phyloP scores from a whole-genome alignment of 1,140 invertebrate species.

The Megathymus violae region DNA sequence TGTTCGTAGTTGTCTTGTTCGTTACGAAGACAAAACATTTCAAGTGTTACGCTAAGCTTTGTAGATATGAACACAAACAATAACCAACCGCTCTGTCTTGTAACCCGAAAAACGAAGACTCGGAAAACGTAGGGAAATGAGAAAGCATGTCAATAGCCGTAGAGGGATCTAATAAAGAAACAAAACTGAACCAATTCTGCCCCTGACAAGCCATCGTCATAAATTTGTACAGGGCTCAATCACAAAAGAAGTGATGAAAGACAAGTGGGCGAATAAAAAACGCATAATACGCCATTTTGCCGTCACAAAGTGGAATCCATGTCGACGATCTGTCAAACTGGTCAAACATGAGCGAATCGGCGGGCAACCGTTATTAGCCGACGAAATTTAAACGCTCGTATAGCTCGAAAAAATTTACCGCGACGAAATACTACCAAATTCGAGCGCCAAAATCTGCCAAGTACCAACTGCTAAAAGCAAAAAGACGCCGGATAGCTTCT shows the following conservation, averaged over 20 bases:
- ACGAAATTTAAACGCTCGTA: conserved; percentile 52
- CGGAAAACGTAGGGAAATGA: conserved; percentile 51
- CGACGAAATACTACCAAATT: conserved; percentile 48
- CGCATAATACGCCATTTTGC: conserved; percentile 77
- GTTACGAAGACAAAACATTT: neutral
- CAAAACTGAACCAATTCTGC: conserved; percentile 68
- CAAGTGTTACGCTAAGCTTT: conserved; percentile 11
- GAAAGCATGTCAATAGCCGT: conserved; percentile 55
- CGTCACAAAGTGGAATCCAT: conserved; percentile 76
- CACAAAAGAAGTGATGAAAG: conserved; percentile 79
- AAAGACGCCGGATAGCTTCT: conserved; percentile 76
- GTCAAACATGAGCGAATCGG: conserved; percentile 75
- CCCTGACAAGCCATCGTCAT: conserved; percentile 72
- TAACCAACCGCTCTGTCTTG: conserved; percentile 30
- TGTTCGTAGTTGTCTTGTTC: no score
- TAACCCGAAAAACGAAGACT: conserved; percentile 35
- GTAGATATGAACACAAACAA: conserved; percentile 27
- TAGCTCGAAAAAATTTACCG: conserved; percentile 32
- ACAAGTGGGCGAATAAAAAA: conserved; percentile 77
- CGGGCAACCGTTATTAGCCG: conserved; percentile 73
- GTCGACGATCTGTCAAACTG: conserved; percentile 81
- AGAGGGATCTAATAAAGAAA: conserved; percentile 69
- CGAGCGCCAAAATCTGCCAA: conserved; percentile 51
- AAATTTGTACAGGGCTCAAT: conserved; percentile 73
- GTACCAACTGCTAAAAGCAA: conserved; percentile 70